Percentiles rank a stretch among this genome's conserved stretches.
phyloP scores from a whole-genome alignment of 1,140 invertebrate genomes.

The Aphaenogaster floridana region DNA sequence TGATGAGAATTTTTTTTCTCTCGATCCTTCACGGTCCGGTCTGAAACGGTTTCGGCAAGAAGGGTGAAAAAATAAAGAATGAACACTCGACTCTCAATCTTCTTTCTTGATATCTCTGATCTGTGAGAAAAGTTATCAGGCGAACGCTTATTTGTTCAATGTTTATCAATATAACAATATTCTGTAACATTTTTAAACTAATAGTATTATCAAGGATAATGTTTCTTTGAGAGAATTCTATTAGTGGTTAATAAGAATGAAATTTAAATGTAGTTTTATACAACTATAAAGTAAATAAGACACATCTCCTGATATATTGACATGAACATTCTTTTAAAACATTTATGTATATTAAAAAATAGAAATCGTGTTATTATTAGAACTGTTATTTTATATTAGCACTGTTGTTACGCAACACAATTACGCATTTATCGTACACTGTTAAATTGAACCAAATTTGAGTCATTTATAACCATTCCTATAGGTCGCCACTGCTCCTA shows the following conservation, averaged over 20 bases:
- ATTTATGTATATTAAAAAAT: neutral
- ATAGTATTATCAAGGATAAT: neutral
- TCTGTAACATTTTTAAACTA: neutral
- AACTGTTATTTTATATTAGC: neutral
- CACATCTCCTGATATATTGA: neutral
- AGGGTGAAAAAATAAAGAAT: constrained; percentile 27
- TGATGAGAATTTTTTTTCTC: constrained; percentile 52
- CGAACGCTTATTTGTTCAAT: neutral
- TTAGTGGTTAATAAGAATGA: neutral
- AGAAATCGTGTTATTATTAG: neutral
- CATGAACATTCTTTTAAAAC: neutral
- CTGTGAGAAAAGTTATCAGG: neutral
- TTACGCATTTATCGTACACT: too few species aligned
- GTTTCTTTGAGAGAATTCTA: neutral
- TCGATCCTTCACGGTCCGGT: neutral
- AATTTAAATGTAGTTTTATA: neutral
- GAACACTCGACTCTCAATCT: neutral
- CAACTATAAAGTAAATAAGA: neutral
- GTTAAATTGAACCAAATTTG: too few species aligned
- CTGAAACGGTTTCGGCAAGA: neutral
- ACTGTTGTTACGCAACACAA: neutral
- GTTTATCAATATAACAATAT: neutral
- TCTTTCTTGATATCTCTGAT: constrained; percentile 13
- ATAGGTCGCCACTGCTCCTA: too few species aligned
- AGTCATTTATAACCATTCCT: too few species aligned